Conservation (phyloP, 2,113 vertebrate genomes). For the Periophthalmus modestus region DNA sequence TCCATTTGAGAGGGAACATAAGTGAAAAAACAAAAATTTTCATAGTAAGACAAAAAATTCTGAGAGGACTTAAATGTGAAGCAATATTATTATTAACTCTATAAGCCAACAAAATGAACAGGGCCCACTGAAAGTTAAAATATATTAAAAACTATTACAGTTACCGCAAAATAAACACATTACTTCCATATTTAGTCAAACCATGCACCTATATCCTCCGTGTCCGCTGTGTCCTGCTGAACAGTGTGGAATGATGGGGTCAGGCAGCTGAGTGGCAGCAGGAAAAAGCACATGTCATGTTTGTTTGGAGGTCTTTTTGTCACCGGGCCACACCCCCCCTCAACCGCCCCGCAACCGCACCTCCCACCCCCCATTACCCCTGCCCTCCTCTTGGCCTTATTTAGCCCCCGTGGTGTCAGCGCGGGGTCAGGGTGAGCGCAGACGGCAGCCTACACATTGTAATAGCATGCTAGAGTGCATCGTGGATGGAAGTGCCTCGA, state of each 20-base stretch:
- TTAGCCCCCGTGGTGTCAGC: constrained; percentile 71
- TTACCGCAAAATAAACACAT: too few relatives aligned
- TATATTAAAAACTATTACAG: too few relatives aligned
- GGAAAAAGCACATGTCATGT: constrained; percentile 73
- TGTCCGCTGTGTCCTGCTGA: constrained; percentile 19
- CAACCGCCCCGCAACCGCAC: not conserved
- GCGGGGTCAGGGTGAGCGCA: constrained; percentile 80
- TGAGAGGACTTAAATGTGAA: too few relatives aligned
- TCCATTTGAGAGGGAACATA: not conserved
- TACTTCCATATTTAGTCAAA: not conserved
- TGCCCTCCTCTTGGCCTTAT: constrained; percentile 70
- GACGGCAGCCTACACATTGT: constrained; percentile 53
- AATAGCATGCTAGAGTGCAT: constrained; percentile 74
- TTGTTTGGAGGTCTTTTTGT: constrained; percentile 71
- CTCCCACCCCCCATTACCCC: constrained; percentile 39
- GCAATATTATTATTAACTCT: too few relatives aligned
- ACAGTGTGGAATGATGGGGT: constrained; percentile 39
- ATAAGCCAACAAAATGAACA: too few relatives aligned
- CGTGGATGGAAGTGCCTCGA: constrained; percentile 78
- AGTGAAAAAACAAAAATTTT: not conserved
- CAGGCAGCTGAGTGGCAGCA: constrained; percentile 68
- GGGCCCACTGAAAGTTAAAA: too few relatives aligned
- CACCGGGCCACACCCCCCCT: constrained; percentile 42
- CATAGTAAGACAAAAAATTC: too few relatives aligned
- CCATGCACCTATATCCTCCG: constrained; percentile 42